A percentile compares a stretch with the other conserved stretches of the same genome.
These are phyloP conservation scores for Heteronetta atricapilla DNA, from an alignment of 2,113 vertebrate genomes.

Conservation along the genomic window DNA sequence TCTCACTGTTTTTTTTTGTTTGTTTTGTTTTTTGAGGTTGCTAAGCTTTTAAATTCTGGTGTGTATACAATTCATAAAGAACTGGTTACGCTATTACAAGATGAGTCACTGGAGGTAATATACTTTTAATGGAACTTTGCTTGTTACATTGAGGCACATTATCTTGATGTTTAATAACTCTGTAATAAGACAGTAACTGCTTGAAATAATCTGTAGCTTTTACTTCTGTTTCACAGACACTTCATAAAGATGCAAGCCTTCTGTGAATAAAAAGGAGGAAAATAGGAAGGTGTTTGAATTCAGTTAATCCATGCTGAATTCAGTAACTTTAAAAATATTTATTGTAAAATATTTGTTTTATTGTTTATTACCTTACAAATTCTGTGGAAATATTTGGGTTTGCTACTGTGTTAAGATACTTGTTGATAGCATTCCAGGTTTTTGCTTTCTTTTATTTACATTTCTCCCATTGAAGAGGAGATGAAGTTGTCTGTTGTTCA, in stretches of 20 bases:
- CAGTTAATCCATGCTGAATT: background rate
- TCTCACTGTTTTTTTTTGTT: slow-evolving; percentile 42
- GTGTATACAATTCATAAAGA: slow-evolving; percentile 91
- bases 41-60: slow-evolving; percentile 89
- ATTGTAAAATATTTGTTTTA: background rate
- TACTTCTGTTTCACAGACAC: background rate
- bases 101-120: slow-evolving; percentile 92
- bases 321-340: background rate
- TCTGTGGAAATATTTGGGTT: background rate
- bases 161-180: slow-evolving; percentile 23
- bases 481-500: background rate
- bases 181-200: background rate
- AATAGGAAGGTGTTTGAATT: background rate
- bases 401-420: background rate
- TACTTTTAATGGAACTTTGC: slow-evolving; percentile 31
- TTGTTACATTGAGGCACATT: background rate
- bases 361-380: background rate
- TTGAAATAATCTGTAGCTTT: background rate
- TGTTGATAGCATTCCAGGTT: background rate
- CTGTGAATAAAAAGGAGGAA: background rate
- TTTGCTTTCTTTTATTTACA: background rate
- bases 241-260: background rate
- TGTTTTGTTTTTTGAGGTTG: slow-evolving; percentile 81
- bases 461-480: background rate
- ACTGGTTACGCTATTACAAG: slow-evolving; percentile 88